Conservation (phyloP, 2,888 invertebrate species). For the Ceratothoa steindachneri region DNA sequence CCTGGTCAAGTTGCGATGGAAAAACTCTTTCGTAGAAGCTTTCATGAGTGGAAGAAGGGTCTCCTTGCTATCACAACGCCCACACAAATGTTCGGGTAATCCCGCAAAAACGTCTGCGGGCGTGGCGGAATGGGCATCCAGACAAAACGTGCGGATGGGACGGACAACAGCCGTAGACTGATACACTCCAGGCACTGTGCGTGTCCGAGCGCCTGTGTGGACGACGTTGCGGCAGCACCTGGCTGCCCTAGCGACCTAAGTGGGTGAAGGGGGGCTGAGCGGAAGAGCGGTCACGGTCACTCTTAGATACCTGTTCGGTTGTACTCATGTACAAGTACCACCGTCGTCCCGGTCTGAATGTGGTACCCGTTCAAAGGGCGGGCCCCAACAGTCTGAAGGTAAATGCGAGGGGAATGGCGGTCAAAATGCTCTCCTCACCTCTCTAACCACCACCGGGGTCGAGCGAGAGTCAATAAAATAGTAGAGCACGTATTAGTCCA, state of each 20-base stretch:
- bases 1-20: background rate
- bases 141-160: background rate
- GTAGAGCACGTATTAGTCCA: too few species aligned
- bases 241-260: background rate
- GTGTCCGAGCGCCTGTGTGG: background rate
- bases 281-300: constrained; percentile 1
- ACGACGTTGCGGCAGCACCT: constrained; percentile 6
- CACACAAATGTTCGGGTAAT: background rate
- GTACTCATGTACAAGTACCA: background rate
- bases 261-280: background rate
- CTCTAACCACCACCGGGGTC: too few species aligned
- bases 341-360: too few species aligned
- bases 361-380: too few species aligned
- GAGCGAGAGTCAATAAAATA: too few species aligned
- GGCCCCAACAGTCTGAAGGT: too few species aligned
- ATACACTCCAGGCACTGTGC: background rate
- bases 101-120: constrained; percentile 1
- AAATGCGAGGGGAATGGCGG: too few species aligned
- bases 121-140: background rate
- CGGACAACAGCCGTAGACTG: constrained; percentile 13
- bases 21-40: background rate
- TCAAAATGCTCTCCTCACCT: too few species aligned
- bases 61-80: background rate
- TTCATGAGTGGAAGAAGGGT: too few species aligned
- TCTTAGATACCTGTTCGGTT: constrained; percentile 6